Evolutionary conservation across 2,797 vertebrate species (phyloP), one percentile per base, ranked within the genome.

Genomic region (Ctenosaura bakeri): DNA sequence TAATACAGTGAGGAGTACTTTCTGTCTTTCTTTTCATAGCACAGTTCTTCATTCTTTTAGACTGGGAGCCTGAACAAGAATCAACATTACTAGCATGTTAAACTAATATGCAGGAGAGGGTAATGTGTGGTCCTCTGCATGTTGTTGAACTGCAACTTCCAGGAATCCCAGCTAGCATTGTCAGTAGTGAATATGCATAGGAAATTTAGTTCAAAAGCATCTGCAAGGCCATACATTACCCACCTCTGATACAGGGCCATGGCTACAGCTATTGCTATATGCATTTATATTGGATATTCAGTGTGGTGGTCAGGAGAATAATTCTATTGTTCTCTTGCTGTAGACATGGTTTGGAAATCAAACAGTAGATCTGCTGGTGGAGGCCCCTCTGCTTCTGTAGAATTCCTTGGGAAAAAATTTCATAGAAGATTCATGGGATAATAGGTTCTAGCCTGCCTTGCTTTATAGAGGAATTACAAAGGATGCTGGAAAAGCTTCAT

Each of bases 401-500:
- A 83, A 83, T 38, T 35, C 29, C 84, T 83, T 38, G 29, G 32
- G 22, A 62, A 87, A 3, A 78, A 46, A 6, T 12, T 77, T 35
- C 35, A 76, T 12, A 14, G 59, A 62, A 20, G 10, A 26, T 83
- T 77, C 13, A 35, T 62, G 42, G 69, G 22, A 52, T 66, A 59
- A 79, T 50, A 6, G 6, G 18, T 64, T 64, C 4, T 42, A 77
- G 32, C 29, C 59, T 54, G 13, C 18, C 69, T 8, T 78, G 8
- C 26, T 69, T 78, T 76, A 77, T 87, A 56, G 38, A 78, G 18
- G 62, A 83, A 78, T 71, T 73, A 52, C 24, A 74, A 50, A 78
- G 56, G 52, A 78, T 38, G 35, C 29, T 74, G 66, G 13, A 54
- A 85, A 74, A 71, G 13, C 22, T 62, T 82, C 35, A n/a, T 29